Evolutionary conservation across 1,140 invertebrate genomes (phyloP).

Genomic region (Brachionus manjavacas): DNA sequence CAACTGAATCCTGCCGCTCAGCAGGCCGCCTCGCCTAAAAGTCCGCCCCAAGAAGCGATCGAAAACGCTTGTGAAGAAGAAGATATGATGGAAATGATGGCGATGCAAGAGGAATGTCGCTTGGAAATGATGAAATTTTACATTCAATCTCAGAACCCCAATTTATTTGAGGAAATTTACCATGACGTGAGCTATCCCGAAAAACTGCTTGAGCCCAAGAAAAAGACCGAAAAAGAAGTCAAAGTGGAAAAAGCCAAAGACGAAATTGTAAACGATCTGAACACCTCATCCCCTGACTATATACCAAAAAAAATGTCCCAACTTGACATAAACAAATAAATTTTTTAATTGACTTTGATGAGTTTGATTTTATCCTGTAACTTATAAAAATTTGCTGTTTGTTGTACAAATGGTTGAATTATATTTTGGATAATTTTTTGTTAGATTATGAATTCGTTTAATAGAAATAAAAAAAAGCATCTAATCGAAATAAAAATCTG

Average conservation of each 20-base stretch:
- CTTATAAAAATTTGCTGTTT: not conserved
- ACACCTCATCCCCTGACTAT: not conserved
- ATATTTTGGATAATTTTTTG: conserved; percentile 6
- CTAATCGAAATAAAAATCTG: not conserved
- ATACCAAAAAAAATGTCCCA: not conserved
- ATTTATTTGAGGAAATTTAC: conserved; percentile 32
- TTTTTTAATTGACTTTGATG: not conserved
- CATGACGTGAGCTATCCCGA: conserved; percentile 35
- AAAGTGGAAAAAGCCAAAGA: conserved; percentile 1
- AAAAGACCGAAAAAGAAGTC: not conserved
- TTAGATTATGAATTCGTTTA: not conserved
- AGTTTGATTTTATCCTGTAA: not conserved
- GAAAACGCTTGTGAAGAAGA: conserved; percentile 11
- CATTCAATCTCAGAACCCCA: conserved; percentile 38
- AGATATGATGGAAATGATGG: conserved; percentile 38
- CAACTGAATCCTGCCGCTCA: conserved; percentile 2
- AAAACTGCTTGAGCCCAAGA: not conserved
- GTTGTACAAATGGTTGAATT: conserved; percentile 3
- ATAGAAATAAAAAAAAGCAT: not conserved
- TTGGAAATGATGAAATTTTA: conserved; percentile 43
- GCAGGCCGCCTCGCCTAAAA: not conserved
- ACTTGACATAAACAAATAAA: not conserved
- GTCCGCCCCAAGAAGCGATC: not conserved
- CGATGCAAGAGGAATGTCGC: conserved; percentile 38
- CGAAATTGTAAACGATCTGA: not conserved